Evolutionary conservation across 2,113 vertebrate species (phyloP).

Genomic region (Sclerurus mexicanus): DNA sequence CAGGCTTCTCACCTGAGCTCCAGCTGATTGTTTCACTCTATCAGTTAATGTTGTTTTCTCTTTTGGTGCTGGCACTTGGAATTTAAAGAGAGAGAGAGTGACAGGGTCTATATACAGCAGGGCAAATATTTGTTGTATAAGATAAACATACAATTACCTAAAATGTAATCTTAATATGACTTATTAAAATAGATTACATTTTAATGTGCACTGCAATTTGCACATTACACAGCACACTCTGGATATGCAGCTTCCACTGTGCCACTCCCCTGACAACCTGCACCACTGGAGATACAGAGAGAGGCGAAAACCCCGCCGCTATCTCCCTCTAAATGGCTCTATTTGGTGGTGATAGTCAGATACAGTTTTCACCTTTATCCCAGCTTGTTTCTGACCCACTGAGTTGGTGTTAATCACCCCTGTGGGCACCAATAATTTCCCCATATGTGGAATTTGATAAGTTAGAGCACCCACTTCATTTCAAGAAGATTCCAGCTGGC

Average conservation of each 20-base stretch:
- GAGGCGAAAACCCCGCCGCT: conserved; percentile 61
- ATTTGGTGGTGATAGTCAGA: conserved; percentile 91
- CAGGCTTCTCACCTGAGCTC: neutral
- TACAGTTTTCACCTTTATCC: conserved; percentile 93
- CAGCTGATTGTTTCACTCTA: neutral
- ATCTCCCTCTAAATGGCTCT: conserved; percentile 91
- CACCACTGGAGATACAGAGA: conserved; percentile 75
- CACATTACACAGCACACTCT: conserved; percentile 61
- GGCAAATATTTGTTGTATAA: conserved; percentile 71
- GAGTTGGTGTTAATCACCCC: conserved; percentile 93
- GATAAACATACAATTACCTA: conserved; percentile 79
- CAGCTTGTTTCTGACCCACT: conserved; percentile 92
- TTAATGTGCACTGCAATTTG: conserved; percentile 79
- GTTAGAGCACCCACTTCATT: conserved; percentile 93
- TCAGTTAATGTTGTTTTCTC: neutral
- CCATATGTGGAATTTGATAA: conserved; percentile 98
- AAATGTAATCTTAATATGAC: conserved; percentile 80
- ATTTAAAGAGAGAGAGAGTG: conserved; percentile 51
- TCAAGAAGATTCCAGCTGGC: conserved; percentile 87
- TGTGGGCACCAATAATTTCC: conserved; percentile 95
- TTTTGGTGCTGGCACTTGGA: conserved; percentile 4
- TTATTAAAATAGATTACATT: conserved; percentile 83
- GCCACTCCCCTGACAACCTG: conserved; percentile 77
- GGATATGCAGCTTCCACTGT: conserved; percentile 59
- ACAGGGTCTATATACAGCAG: conserved; percentile 8